These are phyloP conservation scores for Poecilia velifera DNA, from an alignment of 2,797 vertebrate species.

Conservation along the genomic window DNA sequence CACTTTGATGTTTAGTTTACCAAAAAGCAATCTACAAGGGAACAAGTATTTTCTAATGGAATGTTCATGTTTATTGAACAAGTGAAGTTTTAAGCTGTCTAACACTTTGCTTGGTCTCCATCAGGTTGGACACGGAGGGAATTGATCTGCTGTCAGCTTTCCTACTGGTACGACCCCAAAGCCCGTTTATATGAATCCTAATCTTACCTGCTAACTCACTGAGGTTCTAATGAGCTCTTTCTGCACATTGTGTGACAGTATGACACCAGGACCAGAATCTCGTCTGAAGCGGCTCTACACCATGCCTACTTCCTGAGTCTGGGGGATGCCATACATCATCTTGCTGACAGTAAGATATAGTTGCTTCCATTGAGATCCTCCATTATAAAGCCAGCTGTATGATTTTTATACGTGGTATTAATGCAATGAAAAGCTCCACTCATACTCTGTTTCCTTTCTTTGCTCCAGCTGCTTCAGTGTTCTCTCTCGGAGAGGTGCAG, in stretches of 20 bases:
- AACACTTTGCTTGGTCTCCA: slow-evolving; percentile 30
- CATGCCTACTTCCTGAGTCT: slow-evolving; percentile 90
- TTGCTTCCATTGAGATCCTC: not conserved
- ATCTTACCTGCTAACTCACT: not conserved
- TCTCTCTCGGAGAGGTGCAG: slow-evolving; percentile 91
- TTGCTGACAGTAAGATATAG: slow-evolving; percentile 89
- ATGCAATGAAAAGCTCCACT: not conserved
- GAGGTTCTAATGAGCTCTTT: slow-evolving; percentile 2
- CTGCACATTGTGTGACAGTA: slow-evolving; percentile 73
- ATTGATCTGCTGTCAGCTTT: slow-evolving; percentile 87
- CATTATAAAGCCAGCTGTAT: not conserved
- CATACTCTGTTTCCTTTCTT: not conserved
- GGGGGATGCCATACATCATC: slow-evolving; percentile 87
- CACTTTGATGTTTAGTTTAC: not conserved
- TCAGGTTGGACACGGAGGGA: slow-evolving; percentile 92
- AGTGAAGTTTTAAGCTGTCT: not conserved
- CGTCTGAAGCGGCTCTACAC: slow-evolving; percentile 86
- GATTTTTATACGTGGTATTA: not conserved
- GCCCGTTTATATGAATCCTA: not conserved
- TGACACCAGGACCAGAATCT: slow-evolving; percentile 85
- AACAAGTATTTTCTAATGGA: not conserved
- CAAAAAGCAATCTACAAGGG: not conserved
- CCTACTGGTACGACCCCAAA: slow-evolving; percentile 82
- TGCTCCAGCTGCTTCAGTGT: slow-evolving; percentile 87
- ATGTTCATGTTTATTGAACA: not conserved